These are phyloP conservation scores for Menidia beryllina DNA, from an alignment of 2,113 vertebrate genomes.

Conservation along the genomic window DNA sequence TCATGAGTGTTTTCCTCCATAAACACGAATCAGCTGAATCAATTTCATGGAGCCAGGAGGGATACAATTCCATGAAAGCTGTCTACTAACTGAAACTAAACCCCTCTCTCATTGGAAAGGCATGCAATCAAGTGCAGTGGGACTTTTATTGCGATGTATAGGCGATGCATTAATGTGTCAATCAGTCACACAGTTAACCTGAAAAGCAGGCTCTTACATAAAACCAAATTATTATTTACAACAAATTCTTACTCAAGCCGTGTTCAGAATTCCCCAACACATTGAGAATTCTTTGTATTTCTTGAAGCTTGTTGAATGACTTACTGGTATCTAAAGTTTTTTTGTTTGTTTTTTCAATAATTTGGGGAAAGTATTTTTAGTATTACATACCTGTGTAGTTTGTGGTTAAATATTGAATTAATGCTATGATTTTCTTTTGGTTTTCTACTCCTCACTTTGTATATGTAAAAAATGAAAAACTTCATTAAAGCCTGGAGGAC, in stretches of 20 bases:
- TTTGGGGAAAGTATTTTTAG: no score
- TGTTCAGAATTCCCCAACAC: neutral
- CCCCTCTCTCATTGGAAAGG: conserved; percentile 15
- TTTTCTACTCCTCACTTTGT: neutral
- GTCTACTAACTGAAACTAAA: conserved; percentile 51
- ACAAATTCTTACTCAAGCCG: neutral
- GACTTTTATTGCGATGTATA: conserved; percentile 4
- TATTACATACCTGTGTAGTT: no score
- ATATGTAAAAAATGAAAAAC: no score
- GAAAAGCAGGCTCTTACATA: neutral
- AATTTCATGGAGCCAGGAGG: conserved; percentile 39
- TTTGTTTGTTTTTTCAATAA: no score
- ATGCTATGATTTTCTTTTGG: no score
- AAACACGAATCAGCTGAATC: conserved; percentile 55
- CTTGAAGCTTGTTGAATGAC: no score
- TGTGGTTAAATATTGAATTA: no score
- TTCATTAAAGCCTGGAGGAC: neutral
- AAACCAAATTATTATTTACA: neutral
- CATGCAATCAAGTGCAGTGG: conserved; percentile 30
- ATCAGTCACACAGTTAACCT: neutral
- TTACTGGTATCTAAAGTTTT: no score
- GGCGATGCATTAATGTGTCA: conserved; percentile 11
- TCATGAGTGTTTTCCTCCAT: conserved; percentile 48
- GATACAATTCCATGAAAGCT: conserved; percentile 21
- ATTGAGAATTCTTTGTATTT: no score